Evolutionary conservation across 1,140 invertebrate species (phyloP), one percentile per base, ranked within the genome.

Genomic region (Lepidostoma basale): DNA sequence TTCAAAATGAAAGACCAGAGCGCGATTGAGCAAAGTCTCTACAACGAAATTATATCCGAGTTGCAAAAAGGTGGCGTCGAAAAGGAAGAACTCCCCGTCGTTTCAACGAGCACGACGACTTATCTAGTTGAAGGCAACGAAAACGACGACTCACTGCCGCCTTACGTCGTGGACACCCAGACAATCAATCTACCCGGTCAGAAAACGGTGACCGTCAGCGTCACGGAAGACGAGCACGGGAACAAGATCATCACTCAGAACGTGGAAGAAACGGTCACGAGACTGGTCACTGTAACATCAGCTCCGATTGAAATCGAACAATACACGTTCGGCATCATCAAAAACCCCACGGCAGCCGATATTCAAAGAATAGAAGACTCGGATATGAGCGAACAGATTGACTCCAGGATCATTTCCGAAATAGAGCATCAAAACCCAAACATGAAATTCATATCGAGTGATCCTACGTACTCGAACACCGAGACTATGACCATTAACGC

Each of bases 191-290:
- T 83, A 47, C 82, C 81, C 2, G 73, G 78, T 44, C 80, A 83
- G 69, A 83, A 83, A 74, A 81, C 79, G 5, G 82, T 84, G 5
- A 82, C 78, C 20, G 81, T 84, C 0, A 84, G 81, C 64, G 80
- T 82, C 1, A 76, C 76, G 3, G 81, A 84, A 75, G 82, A 84
- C 68, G 81, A 81, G 74, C 81, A 77, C 60, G 82, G 81, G 4
- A 83, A 83, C 47, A 82, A 82, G 77, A 76, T 83, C 2, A 81
- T 83, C 12, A 83, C 79, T 36, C 81, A 82, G 74, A 83, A 83
- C 58, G 77, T 83, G 18, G 82, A 83, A 73, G 77, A 82, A 71
- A 68, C 79, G 56, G 78, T 77, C 22, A 81, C 78, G 3, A 76
- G 79, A 70, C 78, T 82, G 59, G 73, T 81, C 9, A 78, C 79